Evolutionary conservation across 2,888 invertebrate genomes (phyloP), one percentile per base, ranked within the genome.

Genomic region (Catonia carolina): DNA sequence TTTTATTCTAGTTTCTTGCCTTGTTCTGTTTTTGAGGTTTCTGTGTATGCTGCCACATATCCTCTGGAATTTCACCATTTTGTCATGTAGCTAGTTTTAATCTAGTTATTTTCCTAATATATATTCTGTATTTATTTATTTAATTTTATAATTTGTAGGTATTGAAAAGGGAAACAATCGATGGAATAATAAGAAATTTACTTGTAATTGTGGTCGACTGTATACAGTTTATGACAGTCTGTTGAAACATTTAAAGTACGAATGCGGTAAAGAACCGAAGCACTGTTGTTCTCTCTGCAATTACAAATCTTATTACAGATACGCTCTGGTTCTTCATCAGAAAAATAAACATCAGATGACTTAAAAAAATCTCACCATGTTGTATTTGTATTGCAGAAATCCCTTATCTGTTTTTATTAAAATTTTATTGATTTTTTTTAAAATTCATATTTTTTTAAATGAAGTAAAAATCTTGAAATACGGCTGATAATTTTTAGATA

Each of bases 191-290:
- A 20, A 18, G 6, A 45, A 45, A 20, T 45, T 45, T 45, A 14
- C 17, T 15, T 23, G 22, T 45, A 23, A 27, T n/a, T 54, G 54
- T 42, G 54, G 54, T n/a, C 47, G 54, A n/a, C 17, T 33, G 14
- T 54, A 45, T 35, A 15, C 35, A 10, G 33, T 45, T 36, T 36
- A 36, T 8, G 54, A 78, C 42, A 80, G 80, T 65, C 23, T 60
- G 15, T 42, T 55, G 8, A 51, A 58, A 5, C 60, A 60, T 23
- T 64, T 79, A 63, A 75, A 76, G 57, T 76, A 77, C 64, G 80
- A 82, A 65, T 81, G 81, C 64, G 80, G 81, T 53, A 75, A 78
- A 55, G 74, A 74, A 61, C 79, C 81, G 1, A 75, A 76, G 45
- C 78, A 79, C 64, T 72, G 72, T 57, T 82, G 81, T 62, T 72